Base-by-base conservation (phyloP, 2,888 invertebrate genomes). In the Lagria hirta region DNA sequence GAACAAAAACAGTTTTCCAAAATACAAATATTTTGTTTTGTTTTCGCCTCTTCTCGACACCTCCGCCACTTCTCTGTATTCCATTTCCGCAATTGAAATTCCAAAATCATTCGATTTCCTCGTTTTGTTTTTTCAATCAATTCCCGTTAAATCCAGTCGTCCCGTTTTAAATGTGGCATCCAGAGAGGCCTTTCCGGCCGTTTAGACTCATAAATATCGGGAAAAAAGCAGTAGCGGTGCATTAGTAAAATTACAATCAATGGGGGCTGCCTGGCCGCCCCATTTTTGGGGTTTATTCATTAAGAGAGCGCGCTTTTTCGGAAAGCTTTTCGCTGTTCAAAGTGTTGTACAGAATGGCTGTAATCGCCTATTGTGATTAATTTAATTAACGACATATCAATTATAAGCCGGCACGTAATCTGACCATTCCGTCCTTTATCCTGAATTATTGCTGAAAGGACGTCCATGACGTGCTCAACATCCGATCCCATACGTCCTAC, bases 331-430 rank as follows among this genome's bases (percentile, higher is more conserved):
- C n/a, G n/a, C n/a, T n/a, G n/a, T n/a, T n/a, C n/a, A n/a, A n/a
- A n/a, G n/a, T n/a, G n/a, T n/a, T n/a, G n/a, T n/a, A n/a, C n/a
- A n/a, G n/a, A 43, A 43, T 35, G 28, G 28, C 29, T 28, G 29
- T 43, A 35, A 43, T 36, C 43, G 43, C 43, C 24, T n/a, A 26
- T 26, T 21, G 38, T 44, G 33, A 44, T 44, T 44, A 44, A 44
- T 44, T 44, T 44, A 18, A 44, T 44, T 44, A 44, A 44, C 44
- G 28, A 38, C 38, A 33, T 44, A 38, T 44, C 44, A 44, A 38
- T 38, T 38, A 38, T 44, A 44, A 44, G 16, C 34, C 42, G 22
- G 28, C 22, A 20, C 29, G 42, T 43, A 43, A 43, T 43, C 42
- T 43, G 35, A 21, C 42, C 29, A 43, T 23, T 43, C 35, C 35